Percentiles rank a stretch among this genome's conserved stretches.
Evolutionary conservation across 2,888 invertebrate species (phyloP).

Genomic region (Agelastica alni): DNA sequence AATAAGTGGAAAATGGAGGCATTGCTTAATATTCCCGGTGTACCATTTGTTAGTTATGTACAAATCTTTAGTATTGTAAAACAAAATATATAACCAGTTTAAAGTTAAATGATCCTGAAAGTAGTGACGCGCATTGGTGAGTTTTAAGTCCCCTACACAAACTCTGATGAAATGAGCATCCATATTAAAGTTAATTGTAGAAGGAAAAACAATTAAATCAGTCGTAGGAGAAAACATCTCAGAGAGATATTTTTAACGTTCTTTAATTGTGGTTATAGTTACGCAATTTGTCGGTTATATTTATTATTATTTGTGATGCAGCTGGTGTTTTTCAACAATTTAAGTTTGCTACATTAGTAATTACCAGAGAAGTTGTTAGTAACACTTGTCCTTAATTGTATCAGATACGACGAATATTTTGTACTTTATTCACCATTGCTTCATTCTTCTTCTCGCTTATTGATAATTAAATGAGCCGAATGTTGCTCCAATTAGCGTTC

Average conservation of each 20-base stretch:
- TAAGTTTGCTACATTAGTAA: slow-evolving; percentile 56
- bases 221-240: slow-evolving; percentile 19
- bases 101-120: no score
- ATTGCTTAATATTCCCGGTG: no score
- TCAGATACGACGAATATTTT: slow-evolving; percentile 45
- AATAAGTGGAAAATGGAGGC: no score
- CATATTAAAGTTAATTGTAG: slow-evolving; percentile 23
- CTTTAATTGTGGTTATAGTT: slow-evolving; percentile 33
- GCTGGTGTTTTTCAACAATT: slow-evolving; percentile 58
- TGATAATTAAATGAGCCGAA: slow-evolving; percentile 33
- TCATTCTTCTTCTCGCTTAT: slow-evolving; percentile 32
- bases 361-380: slow-evolving; percentile 54
- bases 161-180: slow-evolving; percentile 2
- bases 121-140: no score
- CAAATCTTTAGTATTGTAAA: no score
- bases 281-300: slow-evolving; percentile 50
- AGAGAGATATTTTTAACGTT: slow-evolving; percentile 31
- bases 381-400: slow-evolving; percentile 57
- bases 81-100: no score
- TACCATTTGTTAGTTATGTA: no score
- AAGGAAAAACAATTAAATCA: slow-evolving; percentile 24
- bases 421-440: slow-evolving; percentile 43
- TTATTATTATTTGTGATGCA: slow-evolving; percentile 56
- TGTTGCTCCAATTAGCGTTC: slow-evolving; percentile 29
- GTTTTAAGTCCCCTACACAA: no score